Evolutionary conservation across 2,797 vertebrate species (phyloP).

Genomic region (Typhlichthys subterraneus): DNA sequence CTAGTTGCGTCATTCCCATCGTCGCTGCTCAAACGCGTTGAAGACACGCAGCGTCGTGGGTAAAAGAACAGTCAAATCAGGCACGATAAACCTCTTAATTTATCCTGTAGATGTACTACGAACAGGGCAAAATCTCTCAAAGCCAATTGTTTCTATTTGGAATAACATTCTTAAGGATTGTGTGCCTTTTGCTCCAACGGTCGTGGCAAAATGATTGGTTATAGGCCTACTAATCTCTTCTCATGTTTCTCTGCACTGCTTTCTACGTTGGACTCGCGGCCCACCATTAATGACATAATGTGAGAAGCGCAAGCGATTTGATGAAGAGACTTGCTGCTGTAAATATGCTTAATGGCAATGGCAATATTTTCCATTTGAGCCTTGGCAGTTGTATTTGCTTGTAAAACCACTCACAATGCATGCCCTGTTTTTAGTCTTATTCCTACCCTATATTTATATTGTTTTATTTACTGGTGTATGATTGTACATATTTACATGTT

Average conservation of each 20-base stretch:
- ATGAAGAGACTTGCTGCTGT: conserved; percentile 34
- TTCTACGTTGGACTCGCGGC: not conserved
- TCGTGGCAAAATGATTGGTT: conserved; percentile 4
- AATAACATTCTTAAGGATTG: not conserved
- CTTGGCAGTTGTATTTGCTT: conserved; percentile 23
- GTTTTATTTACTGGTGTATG: conserved; percentile 82
- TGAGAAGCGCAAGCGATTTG: not conserved
- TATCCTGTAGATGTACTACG: not conserved
- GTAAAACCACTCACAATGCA: conserved; percentile 74
- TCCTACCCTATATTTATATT: conserved; percentile 87
- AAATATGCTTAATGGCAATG: conserved; percentile 38
- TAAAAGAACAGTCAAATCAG: not conserved
- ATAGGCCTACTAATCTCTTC: conserved; percentile 20
- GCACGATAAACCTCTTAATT: conserved; percentile 5
- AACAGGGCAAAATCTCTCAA: not conserved
- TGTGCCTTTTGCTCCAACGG: conserved; percentile 44
- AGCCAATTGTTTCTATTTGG: conserved; percentile 1
- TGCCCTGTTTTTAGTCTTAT: conserved; percentile 81
- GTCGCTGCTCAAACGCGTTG: not conserved
- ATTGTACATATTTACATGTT: conserved; percentile 84
- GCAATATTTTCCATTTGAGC: conserved; percentile 5
- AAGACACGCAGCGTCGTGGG: no score
- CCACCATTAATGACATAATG: not conserved
- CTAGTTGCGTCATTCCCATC: not conserved
- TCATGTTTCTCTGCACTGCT: conserved; percentile 24